A percentile compares a stretch with the other conserved stretches of the same genome.
These are phyloP conservation scores for Montipora sp. DNA, from an alignment of 64 coral and sea anemone species.

Conservation along the genomic window DNA sequence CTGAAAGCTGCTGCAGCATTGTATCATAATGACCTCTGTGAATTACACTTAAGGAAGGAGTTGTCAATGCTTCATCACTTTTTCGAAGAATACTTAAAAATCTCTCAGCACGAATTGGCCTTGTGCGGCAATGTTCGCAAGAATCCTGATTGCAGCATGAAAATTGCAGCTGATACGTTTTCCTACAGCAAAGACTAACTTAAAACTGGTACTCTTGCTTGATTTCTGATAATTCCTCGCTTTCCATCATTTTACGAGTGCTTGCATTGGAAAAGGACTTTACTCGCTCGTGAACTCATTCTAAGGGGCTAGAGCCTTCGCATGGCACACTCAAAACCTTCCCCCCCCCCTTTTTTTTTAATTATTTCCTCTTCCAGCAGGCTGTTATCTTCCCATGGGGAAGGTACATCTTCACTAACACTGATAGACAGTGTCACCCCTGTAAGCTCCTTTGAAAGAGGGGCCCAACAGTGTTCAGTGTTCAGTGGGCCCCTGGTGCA, in stretches of 20 bases:
- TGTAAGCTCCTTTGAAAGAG: not conserved
- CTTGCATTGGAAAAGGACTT: not conserved
- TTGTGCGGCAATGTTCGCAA: not conserved
- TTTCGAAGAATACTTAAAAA: not conserved
- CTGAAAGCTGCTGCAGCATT: not conserved
- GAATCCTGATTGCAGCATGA: not conserved
- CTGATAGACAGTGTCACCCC: not conserved
- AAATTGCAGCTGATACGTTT: not conserved
- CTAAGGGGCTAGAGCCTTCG: not conserved
- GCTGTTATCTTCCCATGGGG: not conserved
- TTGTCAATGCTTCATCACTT: not conserved
- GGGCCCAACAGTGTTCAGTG: not conserved
- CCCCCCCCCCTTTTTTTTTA: not conserved
- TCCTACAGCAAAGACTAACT: not conserved
- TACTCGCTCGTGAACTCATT: not conserved
- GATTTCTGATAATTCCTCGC: not conserved
- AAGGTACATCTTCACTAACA: not conserved
- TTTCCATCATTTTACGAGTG: not conserved
- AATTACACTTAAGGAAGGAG: not conserved
- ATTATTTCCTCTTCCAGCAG: not conserved
- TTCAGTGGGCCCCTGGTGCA: not conserved
- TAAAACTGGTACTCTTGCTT: not conserved
- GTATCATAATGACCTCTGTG: not conserved
- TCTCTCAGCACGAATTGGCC: not conserved
- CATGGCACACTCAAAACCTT: not conserved